Evolutionary conservation across 2,888 invertebrate species (phyloP), one percentile per base, ranked within the genome.

Genomic region (Parnassius apollo): DNA sequence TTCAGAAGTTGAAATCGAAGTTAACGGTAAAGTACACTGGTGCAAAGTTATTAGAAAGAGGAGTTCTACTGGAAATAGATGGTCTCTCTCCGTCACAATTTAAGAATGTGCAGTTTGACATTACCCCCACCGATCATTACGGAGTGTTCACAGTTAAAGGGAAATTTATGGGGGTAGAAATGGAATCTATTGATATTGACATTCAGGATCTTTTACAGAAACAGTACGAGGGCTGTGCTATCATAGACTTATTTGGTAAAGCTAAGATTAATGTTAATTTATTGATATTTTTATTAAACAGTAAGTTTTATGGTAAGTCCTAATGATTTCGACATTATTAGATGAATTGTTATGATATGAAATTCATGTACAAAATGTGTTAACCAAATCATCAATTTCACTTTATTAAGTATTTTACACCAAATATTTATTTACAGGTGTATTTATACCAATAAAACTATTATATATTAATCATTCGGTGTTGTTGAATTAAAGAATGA

Each of bases 181-280:
- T 96, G 93, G 95, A 96, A 75, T 94, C 94, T 64, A 92, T 95
- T 42, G 94, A 95, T 51, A 85, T 96, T 13, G 94, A 95, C 67
- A 94, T 95, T 70, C 93, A 96, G 89, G 94, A 95, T 75, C 84
- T 96, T 46, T 87, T 96, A 18, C 95, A 96, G 77, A 91, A 95
- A 66, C 96, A 96, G 78, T 96, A 95, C 72, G 95, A 96, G 78
- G 96, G 96, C 25, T 94, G 94, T 53, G 93, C 95, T 42, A 94
- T 95, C 35, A 95, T 95, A 93, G 94, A 95, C 71, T 93, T 96
- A 91, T 96, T 95, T 76, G 95, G 95, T n/a, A 95, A 94, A 81
- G 95, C 95, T 25, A 94, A 95, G 82, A 93, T 96, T 69, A 96
- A 96, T 76, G 95, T 96, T 18, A 96, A 96, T 81, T 92, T 96